phyloP scores from a whole-genome alignment of 2,113 vertebrate species.

The Rostratula benghalensis region DNA sequence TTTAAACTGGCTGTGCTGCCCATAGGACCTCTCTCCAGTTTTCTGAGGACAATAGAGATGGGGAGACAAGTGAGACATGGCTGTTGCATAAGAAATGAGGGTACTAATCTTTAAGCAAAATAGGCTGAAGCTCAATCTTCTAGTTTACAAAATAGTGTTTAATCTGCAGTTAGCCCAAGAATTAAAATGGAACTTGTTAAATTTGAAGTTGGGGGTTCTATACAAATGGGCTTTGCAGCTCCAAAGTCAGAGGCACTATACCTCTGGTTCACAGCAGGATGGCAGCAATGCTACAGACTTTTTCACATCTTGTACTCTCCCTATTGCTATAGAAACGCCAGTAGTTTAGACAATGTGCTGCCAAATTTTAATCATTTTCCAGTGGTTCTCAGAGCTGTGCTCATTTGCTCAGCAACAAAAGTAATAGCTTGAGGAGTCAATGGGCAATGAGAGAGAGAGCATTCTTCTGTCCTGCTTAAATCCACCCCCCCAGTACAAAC shows the following conservation, averaged over 20 bases:
- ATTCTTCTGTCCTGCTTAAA: neutral
- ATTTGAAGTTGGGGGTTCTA: neutral
- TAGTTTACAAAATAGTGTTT: neutral
- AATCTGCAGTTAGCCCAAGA: neutral
- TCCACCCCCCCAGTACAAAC: neutral
- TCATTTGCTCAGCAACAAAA: neutral
- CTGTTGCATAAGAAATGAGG: neutral
- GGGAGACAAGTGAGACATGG: neutral
- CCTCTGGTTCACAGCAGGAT: slow-evolving; percentile 28
- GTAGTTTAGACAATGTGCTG: slow-evolving; percentile 3
- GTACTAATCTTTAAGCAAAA: neutral
- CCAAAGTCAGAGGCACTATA: neutral
- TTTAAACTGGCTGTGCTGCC: neutral
- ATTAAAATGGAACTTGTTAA: neutral
- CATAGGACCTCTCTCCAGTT: neutral
- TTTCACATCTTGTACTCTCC: neutral
- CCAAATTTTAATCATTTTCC: neutral
- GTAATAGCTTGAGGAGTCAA: neutral
- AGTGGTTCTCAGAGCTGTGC: neutral
- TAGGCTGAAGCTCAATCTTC: fast-evolving
- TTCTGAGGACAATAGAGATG: neutral
- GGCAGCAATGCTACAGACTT: slow-evolving; percentile 23
- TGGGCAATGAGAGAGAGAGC: neutral
- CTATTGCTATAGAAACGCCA: slow-evolving; percentile 48
- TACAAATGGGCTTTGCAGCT: neutral